Conservation (phyloP, 2,113 vertebrate genomes). For the Ahaetulla prasina region DNA sequence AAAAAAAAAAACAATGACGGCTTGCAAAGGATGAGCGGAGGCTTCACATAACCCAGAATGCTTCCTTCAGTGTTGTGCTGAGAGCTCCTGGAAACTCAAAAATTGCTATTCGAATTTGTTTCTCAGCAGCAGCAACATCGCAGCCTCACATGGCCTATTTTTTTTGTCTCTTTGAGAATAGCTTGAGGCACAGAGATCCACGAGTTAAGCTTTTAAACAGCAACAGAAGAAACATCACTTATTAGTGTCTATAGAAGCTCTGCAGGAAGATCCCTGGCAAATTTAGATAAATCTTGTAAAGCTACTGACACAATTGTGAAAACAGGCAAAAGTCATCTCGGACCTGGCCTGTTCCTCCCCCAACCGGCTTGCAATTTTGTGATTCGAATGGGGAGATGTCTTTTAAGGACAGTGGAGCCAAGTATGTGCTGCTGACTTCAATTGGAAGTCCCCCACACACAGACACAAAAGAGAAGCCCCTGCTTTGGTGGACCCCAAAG, state of each 20-base stretch:
- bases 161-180: not conserved
- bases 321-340: not conserved
- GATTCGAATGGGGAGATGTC: not conserved
- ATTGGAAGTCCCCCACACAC: fast-evolving
- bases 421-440: not conserved
- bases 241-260: not conserved
- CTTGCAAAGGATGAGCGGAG: not conserved
- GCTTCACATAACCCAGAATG: not conserved
- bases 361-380: not conserved
- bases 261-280: not conserved
- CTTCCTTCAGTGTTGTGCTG: not conserved
- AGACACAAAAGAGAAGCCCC: not conserved
- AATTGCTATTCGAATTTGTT: not conserved
- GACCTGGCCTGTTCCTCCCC: not conserved
- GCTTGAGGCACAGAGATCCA: not conserved
- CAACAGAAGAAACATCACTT: too few species aligned
- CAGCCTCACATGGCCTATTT: not conserved
- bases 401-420: not conserved
- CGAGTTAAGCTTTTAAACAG: not conserved
- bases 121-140: not conserved
- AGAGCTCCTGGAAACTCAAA: not conserved
- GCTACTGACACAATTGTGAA: not conserved
- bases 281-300: not conserved
- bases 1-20: too few species aligned
- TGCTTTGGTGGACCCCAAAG: not conserved